Conservation (phyloP, 2,113 vertebrate species). For the Myodes glareolus region DNA sequence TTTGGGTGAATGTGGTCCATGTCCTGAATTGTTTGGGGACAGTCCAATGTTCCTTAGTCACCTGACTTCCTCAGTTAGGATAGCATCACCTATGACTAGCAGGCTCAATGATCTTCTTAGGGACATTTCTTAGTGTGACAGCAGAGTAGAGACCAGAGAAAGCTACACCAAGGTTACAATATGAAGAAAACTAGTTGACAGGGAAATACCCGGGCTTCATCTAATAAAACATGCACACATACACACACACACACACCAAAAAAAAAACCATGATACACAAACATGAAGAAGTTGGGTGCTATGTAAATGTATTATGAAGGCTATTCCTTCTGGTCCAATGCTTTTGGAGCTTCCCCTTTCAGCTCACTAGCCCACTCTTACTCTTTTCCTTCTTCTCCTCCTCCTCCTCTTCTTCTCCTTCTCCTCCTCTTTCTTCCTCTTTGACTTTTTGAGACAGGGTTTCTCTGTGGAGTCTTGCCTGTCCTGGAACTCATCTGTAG, state of each 20-base stretch:
- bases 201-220: neutral
- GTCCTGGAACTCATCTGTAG: neutral
- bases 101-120: neutral
- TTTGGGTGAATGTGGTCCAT: too few species aligned
- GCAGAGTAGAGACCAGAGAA: neutral
- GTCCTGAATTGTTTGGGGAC: neutral
- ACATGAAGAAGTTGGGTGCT: too few species aligned
- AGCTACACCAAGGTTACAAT: neutral
- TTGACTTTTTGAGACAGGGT: too few species aligned
- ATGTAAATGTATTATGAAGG: neutral
- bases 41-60: neutral
- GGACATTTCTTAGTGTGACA: neutral
- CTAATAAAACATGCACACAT: neutral
- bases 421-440: too few species aligned
- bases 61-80: neutral
- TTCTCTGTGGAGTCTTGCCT: too few species aligned
- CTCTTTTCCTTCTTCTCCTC: too few species aligned
- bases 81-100: neutral
- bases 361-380: too few species aligned
- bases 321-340: too few species aligned
- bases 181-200: too few species aligned
- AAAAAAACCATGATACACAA: neutral
- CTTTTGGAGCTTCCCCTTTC: too few species aligned
- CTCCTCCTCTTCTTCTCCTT: too few species aligned
- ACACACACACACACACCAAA: neutral